Evolutionary conservation across 1,140 invertebrate genomes (phyloP).

Genomic region (Scaptomyza pallida): DNA sequence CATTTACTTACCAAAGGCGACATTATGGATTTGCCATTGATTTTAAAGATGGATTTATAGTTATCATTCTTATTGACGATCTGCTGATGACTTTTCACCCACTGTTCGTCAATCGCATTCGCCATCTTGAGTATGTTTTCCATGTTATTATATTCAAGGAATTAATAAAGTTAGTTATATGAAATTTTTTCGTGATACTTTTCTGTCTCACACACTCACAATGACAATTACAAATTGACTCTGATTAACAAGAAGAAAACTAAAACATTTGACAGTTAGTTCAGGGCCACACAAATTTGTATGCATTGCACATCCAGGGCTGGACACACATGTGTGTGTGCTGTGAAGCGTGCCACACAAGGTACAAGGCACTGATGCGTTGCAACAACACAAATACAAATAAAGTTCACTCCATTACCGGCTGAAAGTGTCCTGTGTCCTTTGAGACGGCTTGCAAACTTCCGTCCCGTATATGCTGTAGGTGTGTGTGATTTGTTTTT

Average conservation of each 20-base stretch:
- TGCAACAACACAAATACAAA: slow-evolving; percentile 54
- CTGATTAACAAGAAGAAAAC: neutral
- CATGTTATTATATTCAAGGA: slow-evolving; percentile 25
- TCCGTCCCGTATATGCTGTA: slow-evolving; percentile 48
- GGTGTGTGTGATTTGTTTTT: slow-evolving; percentile 82
- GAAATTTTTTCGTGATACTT: slow-evolving; percentile 1
- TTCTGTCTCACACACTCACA: neutral
- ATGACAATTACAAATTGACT: neutral
- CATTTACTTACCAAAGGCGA: slow-evolving; percentile 47
- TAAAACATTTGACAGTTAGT: neutral
- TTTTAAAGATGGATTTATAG: slow-evolving; percentile 32
- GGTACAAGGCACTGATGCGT: slow-evolving; percentile 37
- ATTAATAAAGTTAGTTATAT: neutral
- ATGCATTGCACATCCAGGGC: slow-evolving; percentile 21
- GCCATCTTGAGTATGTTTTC: slow-evolving; percentile 33
- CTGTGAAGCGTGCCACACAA: slow-evolving; percentile 62
- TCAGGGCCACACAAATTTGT: slow-evolving; percentile 4
- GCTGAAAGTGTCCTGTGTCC: slow-evolving; percentile 31
- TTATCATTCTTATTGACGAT: neutral
- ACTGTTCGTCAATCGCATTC: slow-evolving; percentile 14
- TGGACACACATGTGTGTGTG: slow-evolving; percentile 54
- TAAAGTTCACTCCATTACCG: slow-evolving; percentile 79
- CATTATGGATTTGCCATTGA: slow-evolving; percentile 43
- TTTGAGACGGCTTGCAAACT: slow-evolving; percentile 32
- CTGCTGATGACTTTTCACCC: neutral